Evolutionary conservation across 2,888 invertebrate species (phyloP).

Genomic region (Phengaris alcon): DNA sequence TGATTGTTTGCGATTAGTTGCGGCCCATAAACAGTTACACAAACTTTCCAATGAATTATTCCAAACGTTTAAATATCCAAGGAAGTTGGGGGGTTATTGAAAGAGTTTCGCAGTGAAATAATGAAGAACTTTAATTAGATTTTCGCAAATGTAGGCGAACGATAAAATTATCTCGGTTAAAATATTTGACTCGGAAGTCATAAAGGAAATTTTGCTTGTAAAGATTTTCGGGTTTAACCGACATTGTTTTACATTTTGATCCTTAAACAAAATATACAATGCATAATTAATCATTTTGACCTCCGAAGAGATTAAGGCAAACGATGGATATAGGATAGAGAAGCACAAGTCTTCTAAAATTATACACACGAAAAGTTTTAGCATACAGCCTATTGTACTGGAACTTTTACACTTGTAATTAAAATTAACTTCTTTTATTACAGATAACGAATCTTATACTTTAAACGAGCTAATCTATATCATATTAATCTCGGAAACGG

Average conservation of each 20-base stretch:
- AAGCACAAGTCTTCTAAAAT: background rate
- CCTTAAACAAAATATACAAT: constrained; percentile 28
- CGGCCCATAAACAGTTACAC: constrained; percentile 18
- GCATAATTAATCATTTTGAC: constrained; percentile 16
- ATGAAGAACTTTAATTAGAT: constrained; percentile 53
- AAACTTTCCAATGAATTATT: constrained; percentile 25
- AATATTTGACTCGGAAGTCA: constrained; percentile 69
- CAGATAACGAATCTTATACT: no score
- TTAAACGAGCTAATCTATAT: no score
- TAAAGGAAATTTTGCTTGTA: constrained; percentile 70
- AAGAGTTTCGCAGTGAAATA: constrained; percentile 32
- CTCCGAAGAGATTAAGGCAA: constrained; percentile 1
- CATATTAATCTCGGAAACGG: no score
- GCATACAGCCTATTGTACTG: no score
- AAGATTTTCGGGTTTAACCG: constrained; percentile 56
- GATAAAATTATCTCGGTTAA: constrained; percentile 64
- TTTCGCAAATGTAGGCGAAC: constrained; percentile 55
- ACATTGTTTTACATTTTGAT: constrained; percentile 51
- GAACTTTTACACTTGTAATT: no score
- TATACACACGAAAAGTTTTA: no score
- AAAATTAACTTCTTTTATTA: no score
- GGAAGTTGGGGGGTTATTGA: constrained; percentile 22
- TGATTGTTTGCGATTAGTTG: constrained; percentile 25
- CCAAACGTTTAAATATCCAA: constrained; percentile 28
- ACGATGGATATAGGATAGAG: constrained; percentile 4